A percentile compares a stretch with the other conserved stretches of the same genome.
Evolutionary conservation across 2,113 vertebrate species (phyloP).

Genomic region (Genyomyrus donnyi): DNA sequence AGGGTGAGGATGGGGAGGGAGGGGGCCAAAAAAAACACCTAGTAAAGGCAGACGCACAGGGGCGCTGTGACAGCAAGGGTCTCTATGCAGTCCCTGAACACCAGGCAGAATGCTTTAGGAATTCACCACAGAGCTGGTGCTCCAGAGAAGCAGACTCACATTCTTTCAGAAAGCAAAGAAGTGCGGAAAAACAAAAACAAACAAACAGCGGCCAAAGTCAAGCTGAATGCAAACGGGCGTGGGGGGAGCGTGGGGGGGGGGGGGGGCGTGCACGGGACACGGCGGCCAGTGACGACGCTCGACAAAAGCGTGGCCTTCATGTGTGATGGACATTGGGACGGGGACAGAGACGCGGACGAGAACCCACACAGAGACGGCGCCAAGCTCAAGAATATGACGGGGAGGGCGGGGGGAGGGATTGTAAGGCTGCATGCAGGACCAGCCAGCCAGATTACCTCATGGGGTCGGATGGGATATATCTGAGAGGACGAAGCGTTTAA

Average conservation of each 20-base stretch:
- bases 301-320: neutral
- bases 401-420: neutral
- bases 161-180: neutral
- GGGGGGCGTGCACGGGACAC: neutral
- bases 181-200: neutral
- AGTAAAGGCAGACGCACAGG: neutral
- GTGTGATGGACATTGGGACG: neutral
- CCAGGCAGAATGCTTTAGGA: neutral
- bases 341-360: neutral
- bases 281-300: neutral
- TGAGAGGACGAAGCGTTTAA: constrained; percentile 57
- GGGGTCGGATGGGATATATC: constrained; percentile 62
- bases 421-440: constrained; percentile 40
- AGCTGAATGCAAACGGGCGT: neutral
- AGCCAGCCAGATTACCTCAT: constrained; percentile 74
- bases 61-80: neutral
- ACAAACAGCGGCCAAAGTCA: neutral
- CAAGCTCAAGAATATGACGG: neutral
- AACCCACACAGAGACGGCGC: neutral
- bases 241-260: neutral
- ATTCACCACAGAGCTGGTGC: neutral
- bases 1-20: neutral
- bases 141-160: neutral
- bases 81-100: neutral
- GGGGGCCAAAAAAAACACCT: neutral